Evolutionary conservation across 1,140 invertebrate genomes (phyloP).

Genomic region (Drosophila baimaii): DNA sequence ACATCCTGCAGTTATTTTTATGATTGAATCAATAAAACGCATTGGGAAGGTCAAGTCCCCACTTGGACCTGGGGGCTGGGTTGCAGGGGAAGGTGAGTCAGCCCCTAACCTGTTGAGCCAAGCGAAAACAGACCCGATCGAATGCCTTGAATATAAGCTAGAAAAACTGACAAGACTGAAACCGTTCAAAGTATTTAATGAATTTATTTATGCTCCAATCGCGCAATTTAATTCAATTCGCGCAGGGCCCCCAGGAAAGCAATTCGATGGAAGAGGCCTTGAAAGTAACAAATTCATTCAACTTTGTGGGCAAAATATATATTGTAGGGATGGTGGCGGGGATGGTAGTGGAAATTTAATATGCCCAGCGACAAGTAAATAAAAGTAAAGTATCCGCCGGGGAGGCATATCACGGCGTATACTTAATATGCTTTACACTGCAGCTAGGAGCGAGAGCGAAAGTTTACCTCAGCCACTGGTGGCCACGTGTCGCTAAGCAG

Average conservation of each 20-base stretch:
- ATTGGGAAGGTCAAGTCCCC: conserved; percentile 54
- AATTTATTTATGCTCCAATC: conserved; percentile 77
- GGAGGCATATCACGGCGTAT: conserved; percentile 53
- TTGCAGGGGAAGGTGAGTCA: conserved; percentile 6
- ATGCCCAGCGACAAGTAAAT: conserved; percentile 60
- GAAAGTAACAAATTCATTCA: conserved; percentile 51
- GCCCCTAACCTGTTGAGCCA: conserved; percentile 58
- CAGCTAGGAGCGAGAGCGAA: conserved; percentile 13
- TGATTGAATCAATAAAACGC: conserved; percentile 74
- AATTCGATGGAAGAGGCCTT: conserved; percentile 56
- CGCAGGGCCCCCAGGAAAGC: conserved; percentile 19
- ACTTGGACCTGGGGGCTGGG: conserved; percentile 19
- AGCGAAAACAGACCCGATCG: conserved; percentile 7
- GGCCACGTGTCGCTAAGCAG: conserved; percentile 62
- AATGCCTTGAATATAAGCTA: conserved; percentile 31
- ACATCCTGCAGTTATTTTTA: conserved; percentile 71
- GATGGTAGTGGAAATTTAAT: conserved; percentile 47
- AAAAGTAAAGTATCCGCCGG: conserved; percentile 57
- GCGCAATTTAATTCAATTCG: conserved; percentile 75
- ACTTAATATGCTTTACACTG: conserved; percentile 59
- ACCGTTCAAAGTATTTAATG: conserved; percentile 54
- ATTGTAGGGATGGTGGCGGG: neutral
- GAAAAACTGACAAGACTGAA: conserved; percentile 11
- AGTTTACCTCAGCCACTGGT: conserved; percentile 18
- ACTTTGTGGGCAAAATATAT: conserved; percentile 12